These are phyloP conservation scores for Hassar affinis DNA, from an alignment of 2,113 vertebrate genomes.

Conservation along the genomic window DNA sequence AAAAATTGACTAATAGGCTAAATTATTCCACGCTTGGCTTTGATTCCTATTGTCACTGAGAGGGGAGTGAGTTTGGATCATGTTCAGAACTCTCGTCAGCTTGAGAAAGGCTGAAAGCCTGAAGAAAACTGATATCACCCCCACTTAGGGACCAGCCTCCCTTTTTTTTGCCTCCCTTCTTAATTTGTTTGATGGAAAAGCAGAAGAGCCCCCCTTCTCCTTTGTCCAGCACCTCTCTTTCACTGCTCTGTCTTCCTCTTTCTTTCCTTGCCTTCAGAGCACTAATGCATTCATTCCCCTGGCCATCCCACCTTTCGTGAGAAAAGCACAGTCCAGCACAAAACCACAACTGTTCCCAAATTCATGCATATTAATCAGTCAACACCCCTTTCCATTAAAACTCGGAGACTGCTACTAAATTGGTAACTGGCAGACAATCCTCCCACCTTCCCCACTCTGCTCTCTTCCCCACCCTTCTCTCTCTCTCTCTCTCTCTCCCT, in stretches of 20 bases:
- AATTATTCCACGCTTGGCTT: conserved; percentile 30
- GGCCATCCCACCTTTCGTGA: conserved; percentile 74
- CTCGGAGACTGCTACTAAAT: conserved; percentile 67
- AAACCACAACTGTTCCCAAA: conserved; percentile 73
- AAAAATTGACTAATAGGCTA: conserved; percentile 35
- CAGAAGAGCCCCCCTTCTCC: conserved; percentile 40
- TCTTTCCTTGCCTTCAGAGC: conserved; percentile 51
- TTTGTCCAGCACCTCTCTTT: conserved; percentile 56
- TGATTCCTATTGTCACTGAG: conserved; percentile 36
- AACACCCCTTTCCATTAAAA: conserved; percentile 74
- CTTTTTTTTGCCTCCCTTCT: conserved; percentile 49
- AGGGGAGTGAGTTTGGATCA: conserved; percentile 45
- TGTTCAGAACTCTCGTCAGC: conserved; percentile 38
- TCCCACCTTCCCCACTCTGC: neutral
- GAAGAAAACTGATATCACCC: conserved; percentile 55
- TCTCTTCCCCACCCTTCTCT: neutral
- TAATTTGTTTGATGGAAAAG: conserved; percentile 53
- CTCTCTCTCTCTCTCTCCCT: conserved; percentile 29
- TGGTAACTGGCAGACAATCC: conserved; percentile 45
- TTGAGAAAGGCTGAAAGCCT: conserved; percentile 45
- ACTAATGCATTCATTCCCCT: conserved; percentile 76
- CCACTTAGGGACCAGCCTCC: conserved; percentile 38
- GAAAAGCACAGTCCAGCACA: conserved; percentile 68
- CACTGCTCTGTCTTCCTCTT: conserved; percentile 52
- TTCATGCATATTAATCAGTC: conserved; percentile 82